Conservation (phyloP, 2,113 vertebrate species). For the Anser cygnoides region DNA sequence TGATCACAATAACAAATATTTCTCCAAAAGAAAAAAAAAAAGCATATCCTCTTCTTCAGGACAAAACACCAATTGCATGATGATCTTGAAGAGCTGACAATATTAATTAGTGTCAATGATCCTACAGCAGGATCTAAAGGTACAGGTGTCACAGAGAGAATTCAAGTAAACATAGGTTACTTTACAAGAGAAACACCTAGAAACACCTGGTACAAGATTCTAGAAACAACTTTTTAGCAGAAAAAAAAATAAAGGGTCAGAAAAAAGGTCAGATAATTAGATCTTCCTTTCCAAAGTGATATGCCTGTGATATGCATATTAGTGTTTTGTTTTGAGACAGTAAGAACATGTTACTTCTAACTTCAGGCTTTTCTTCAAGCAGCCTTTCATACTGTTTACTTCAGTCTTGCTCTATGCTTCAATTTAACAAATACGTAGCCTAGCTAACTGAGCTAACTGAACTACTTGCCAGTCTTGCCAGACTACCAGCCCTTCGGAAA, state of each 20-base stretch:
- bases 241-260: not conserved
- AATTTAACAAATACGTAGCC: not conserved
- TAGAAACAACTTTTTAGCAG: not conserved
- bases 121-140: not conserved
- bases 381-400: not conserved
- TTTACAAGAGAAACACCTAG: not conserved
- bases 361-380: not conserved
- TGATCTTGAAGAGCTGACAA: not conserved
- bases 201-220: not conserved
- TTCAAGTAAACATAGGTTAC: not conserved
- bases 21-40: not conserved
- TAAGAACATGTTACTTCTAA: not conserved
- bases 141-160: not conserved
- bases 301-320: not conserved
- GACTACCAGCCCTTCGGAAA: not conserved
- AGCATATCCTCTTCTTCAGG: not conserved
- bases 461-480: not conserved
- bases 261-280: not conserved
- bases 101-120: not conserved
- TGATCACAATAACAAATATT: slow-evolving; percentile 6
- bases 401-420: not conserved
- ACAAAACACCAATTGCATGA: not conserved
- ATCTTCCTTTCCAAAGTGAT: not conserved
- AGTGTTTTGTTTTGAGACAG: not conserved
- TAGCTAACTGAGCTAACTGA: not conserved